phyloP scores from a whole-genome alignment of 2,888 invertebrate species.

The Meloe dianella region DNA sequence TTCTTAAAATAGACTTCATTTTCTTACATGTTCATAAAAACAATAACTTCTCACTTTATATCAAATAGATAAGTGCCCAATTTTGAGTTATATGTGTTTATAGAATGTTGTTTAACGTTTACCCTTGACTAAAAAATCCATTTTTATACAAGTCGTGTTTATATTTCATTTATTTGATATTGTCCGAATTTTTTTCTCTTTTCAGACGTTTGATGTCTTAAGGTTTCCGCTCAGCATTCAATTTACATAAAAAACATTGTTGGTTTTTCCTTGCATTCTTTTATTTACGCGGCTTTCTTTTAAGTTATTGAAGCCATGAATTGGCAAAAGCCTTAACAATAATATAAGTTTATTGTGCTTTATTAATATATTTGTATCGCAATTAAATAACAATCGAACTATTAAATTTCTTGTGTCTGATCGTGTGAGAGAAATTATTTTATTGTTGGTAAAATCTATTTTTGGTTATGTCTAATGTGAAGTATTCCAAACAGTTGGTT shows the following conservation, averaged over 20 bases:
- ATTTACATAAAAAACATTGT: constrained; percentile 7
- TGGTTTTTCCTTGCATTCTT: not conserved
- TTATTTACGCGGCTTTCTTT: not conserved
- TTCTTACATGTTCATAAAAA: no score
- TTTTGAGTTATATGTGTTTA: not conserved
- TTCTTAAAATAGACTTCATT: no score
- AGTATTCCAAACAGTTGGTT: not conserved
- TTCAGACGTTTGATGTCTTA: not conserved
- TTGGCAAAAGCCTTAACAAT: not conserved
- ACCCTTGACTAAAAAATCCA: not conserved
- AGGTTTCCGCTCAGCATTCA: not conserved
- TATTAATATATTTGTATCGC: no score
- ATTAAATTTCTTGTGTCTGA: not conserved
- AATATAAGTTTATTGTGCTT: no score
- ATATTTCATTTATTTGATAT: constrained; percentile 8
- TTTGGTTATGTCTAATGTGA: not conserved
- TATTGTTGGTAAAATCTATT: not conserved
- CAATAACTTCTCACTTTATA: not conserved
- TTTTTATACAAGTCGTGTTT: not conserved
- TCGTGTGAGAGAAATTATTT: no score
- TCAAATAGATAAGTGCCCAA: not conserved
- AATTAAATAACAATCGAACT: no score
- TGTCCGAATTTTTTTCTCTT: not conserved
- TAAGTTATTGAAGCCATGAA: not conserved
- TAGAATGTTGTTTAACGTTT: not conserved